A percentile compares a stretch with the other conserved stretches of the same genome.
Conservation (phyloP, 2,113 vertebrate genomes). For the Ceyx cyanopectus region DNA sequence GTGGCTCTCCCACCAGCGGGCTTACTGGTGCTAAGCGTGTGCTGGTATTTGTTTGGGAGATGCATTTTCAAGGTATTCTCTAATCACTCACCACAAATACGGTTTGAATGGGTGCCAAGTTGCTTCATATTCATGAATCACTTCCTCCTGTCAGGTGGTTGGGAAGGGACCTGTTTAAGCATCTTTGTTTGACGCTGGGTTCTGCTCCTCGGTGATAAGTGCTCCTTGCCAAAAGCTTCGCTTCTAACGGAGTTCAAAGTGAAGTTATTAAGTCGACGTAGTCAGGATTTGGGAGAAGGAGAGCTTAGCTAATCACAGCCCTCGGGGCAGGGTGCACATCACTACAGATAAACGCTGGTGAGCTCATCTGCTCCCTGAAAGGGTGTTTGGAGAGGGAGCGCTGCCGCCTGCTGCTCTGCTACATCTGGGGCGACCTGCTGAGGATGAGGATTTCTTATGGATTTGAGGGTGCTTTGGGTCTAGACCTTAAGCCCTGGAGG, state of each 20-base stretch:
- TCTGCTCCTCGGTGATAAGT: slow-evolving; percentile 45
- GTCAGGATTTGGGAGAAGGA: not conserved
- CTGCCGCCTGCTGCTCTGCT: not conserved
- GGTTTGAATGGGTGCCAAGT: not conserved
- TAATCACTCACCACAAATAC: not conserved
- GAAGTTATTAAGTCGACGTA: not conserved
- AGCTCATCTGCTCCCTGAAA: not conserved
- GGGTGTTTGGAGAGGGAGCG: not conserved
- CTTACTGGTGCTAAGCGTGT: not conserved
- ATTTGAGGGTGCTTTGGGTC: not conserved
- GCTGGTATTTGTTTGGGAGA: not conserved
- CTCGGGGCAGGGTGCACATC: not conserved
- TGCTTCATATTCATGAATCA: not conserved
- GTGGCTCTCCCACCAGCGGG: not conserved
- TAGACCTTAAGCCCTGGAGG: not conserved
- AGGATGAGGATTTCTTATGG: not conserved
- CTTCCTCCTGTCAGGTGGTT: not conserved
- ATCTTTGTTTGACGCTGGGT: slow-evolving; percentile 12
- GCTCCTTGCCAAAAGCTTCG: not conserved
- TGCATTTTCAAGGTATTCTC: not conserved
- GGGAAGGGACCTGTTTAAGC: slow-evolving; percentile 17
- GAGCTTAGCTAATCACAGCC: not conserved
- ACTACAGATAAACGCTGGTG: fast-evolving
- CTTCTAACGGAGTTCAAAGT: slow-evolving; percentile 20
- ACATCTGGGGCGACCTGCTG: not conserved